Conservation (phyloP, 2,113 vertebrate species). For the Ciconia stormi region DNA sequence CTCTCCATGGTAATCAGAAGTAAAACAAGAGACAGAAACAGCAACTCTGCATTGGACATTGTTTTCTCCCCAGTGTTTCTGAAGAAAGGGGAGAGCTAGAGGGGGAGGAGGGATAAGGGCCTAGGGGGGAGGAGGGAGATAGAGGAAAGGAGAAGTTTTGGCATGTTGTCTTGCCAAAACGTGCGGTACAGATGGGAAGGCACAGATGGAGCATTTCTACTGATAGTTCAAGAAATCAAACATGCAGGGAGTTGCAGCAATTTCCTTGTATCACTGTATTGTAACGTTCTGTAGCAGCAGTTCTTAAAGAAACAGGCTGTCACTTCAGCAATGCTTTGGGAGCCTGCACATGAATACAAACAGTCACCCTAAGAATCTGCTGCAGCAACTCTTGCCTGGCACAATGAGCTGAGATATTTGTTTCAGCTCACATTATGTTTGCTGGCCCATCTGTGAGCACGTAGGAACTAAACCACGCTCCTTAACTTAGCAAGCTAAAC, state of each 20-base stretch:
- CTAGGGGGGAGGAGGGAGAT: neutral
- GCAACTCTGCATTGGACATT: neutral
- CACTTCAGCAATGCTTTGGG: conserved; percentile 9
- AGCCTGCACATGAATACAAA: conserved; percentile 33
- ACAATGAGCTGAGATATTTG: conserved; percentile 22
- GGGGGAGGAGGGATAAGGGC: neutral
- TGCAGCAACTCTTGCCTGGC: conserved; percentile 5
- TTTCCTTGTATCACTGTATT: neutral
- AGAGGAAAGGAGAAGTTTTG: conserved; percentile 11
- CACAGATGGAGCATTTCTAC: conserved; percentile 31
- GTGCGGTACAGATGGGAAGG: neutral
- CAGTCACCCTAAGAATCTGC: conserved; percentile 37
- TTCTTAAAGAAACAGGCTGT: conserved; percentile 50
- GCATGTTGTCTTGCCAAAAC: conserved; percentile 19
- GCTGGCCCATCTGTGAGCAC: neutral
- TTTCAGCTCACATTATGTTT: conserved; percentile 11
- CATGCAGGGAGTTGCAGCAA: neutral
- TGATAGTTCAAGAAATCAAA: conserved; percentile 63
- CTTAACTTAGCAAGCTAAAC: neutral
- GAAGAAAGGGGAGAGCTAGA: neutral
- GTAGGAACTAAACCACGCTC: neutral
- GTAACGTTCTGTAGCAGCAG: conserved; percentile 27
- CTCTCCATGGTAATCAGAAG: neutral
- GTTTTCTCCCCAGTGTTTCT: neutral
- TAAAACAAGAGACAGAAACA: neutral